Base-by-base conservation (phyloP, 2,797 vertebrate genomes). In the Sebastes dallii region DNA sequence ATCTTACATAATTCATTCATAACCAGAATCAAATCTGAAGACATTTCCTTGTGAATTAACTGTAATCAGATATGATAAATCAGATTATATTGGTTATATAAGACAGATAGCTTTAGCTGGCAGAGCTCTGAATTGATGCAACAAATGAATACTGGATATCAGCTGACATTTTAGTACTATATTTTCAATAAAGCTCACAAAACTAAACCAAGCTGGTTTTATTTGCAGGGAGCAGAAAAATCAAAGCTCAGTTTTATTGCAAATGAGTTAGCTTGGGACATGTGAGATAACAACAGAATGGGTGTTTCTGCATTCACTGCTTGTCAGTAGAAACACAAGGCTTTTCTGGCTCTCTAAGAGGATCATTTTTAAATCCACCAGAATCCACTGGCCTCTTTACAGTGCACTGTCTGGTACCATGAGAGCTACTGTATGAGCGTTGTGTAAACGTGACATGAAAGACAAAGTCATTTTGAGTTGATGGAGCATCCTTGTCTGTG, bases 301-400 rank as follows among this genome's bases (percentile, higher is more conserved):
- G 6, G 29, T 61, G 60, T 71, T 85, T 62, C 76, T 83, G 80
- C 55, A 86, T 84, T 77, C 70, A 72, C 6, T n/a, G 52, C 66
- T 66, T 70, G 78, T 90, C 78, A 59, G 60, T 66, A 18, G 46
- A 82, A 91, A 87, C 83, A 85, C 8, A 27, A 80, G 60, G 78
- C 72, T 84, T 83, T 78, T 56, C 50, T 39, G 80, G 27, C 80
- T 82, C 75, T 76, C 78, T 89, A 86, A 88, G 88, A 86, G 77
- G 88, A 89, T 88, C 50, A 84, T 78, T 83, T 79, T 69, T 87
- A 87, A 93, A 90, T 90, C 88, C 80, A 56, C 25, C 67, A 67
- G 56, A 87, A 87, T 88, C 82, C 86, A 81, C 2, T 77, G 76
- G 78, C 78, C 77, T 77, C 75, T 78, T 86, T 54, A 42, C 66